Base-by-base conservation (phyloP, 2,113 vertebrate species). In the Ahaetulla prasina region DNA sequence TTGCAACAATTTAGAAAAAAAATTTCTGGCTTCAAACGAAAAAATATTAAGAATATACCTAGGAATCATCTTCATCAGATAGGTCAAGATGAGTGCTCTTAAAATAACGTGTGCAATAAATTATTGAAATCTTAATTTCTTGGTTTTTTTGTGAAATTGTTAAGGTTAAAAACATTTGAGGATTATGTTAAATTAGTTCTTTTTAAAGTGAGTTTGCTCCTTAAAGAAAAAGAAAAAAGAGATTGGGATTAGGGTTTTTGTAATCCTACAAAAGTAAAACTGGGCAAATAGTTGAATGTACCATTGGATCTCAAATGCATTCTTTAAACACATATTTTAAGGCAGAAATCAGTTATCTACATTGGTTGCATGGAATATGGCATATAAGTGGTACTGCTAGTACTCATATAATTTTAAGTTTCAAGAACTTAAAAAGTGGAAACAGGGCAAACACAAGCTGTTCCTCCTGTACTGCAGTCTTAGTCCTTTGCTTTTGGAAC, bases 21-120 rank as follows among this genome's bases (percentile, higher is more conserved):
- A 84, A 50, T 49, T 39, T 25, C 54, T 86, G 45, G 68, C 43
- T 20, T 88, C n/a, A 50, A 50, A 50, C 9, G 20, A 50, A 35
- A 89, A 57, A 55, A 27, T 35, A 53, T 5, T 88, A 39, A 63
- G 20, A 49, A 30, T 74, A 45, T 14, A 50, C 18, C 30, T 27
- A 80, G 45, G 23, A 84, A 30, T 85, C 43, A 85, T 57, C 30
- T 92, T 45, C 43, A 89, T 85, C 52, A 60, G 68, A 43, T 49
- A 85, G 88, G 85, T 89, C 53, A 89, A 45, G 47, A 85, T 50
- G 80, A 89, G 23, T 86, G 43, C 80, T 49, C 49, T 68, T 80
- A 45, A 86, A 84, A 52, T 85, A 22, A 16, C 54, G 50, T 92
- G 74, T 92, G 92, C 92, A 92, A 92, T 92, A 92, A 92, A 90